Evolutionary conservation across 1,140 invertebrate genomes (phyloP), one percentile per base, ranked within the genome.

Genomic region (Phthorimaea operculella): DNA sequence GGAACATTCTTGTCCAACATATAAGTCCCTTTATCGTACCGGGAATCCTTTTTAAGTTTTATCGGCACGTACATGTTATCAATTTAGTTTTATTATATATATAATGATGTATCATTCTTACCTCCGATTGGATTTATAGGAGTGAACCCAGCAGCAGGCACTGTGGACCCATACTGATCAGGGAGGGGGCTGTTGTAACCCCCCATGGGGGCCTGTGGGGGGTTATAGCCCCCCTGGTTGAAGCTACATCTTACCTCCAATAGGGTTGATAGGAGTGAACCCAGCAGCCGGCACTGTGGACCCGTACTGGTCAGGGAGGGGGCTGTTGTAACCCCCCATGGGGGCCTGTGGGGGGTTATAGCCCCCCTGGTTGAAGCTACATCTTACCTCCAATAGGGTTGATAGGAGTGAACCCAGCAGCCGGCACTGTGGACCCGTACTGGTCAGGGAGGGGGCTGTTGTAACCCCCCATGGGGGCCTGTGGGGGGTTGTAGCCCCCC

Each of bases 191-290:
- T 78, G 60, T 75, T 73, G 62, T 70, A 80, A 0, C 73, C 73
- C 4, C 10, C 10, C 48, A 55, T 68, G 48, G 52, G 56, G 0
- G 70, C 64, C 54, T 77, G 76, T 4, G 66, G 52, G 8, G 62
- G 63, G 33, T 68, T 52, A 39, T 74, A 62, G 58, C 69, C 71
- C 64, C 76, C 72, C n/a, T n/a, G n/a, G n/a, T n/a, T n/a, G 64
- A 76, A 73, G 45, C 70, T 69, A 65, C 83, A 76, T 56, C 74
- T 75, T 51, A 83, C 79, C 68, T 89, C 87, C 0, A 81, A 56
- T 0, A 87, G 74, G 0, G 86, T 83, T 9, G 91, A 89, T 54
- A 90, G 89, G 0, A 94, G 92, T 0, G 92, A 94, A 1, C 55
- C 55, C 63, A 39, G 62, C 51, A 15, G 39, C 52, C 4, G 71